Evolutionary conservation across 2,113 vertebrate genomes (phyloP).

Genomic region (Osmerus eperlanus): DNA sequence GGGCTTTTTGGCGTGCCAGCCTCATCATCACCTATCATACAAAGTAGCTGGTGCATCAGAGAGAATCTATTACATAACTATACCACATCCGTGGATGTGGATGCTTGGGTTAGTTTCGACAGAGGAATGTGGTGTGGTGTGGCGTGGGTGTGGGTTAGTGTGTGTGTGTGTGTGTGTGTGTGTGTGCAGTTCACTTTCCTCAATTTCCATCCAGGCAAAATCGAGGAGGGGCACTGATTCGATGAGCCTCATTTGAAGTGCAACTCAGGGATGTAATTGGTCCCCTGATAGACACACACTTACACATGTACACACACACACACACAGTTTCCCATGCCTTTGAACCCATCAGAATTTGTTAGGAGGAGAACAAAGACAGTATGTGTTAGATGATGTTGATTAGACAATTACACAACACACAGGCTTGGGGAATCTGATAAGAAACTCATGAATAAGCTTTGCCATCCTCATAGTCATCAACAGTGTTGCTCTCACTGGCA

Average conservation of each 20-base stretch:
- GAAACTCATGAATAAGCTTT: conserved; percentile 46
- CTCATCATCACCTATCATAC: conserved; percentile 61
- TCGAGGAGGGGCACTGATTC: conserved; percentile 49
- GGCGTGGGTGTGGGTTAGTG: conserved; percentile 4
- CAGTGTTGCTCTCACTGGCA: no score
- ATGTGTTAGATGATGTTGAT: conserved; percentile 58
- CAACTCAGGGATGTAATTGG: conserved; percentile 60
- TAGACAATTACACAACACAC: conserved; percentile 54
- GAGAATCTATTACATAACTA: conserved; percentile 48
- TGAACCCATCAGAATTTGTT: conserved; percentile 62
- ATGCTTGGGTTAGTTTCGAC: neutral
- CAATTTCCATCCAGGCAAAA: conserved; percentile 42
- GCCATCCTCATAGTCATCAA: no score
- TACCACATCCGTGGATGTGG: neutral
- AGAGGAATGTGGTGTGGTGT: neutral
- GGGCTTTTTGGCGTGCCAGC: conserved; percentile 15
- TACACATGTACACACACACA: conserved; percentile 16
- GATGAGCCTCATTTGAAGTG: conserved; percentile 56
- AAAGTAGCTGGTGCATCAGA: conserved; percentile 53
- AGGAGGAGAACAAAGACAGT: conserved; percentile 58
- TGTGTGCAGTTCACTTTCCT: conserved; percentile 18
- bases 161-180: conserved; percentile 12
- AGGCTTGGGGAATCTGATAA: conserved; percentile 43
- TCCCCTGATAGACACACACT: conserved; percentile 47
- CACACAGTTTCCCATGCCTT: conserved; percentile 56